phyloP scores from a whole-genome alignment of 2,113 vertebrate genomes.

The Aythya baeri region DNA sequence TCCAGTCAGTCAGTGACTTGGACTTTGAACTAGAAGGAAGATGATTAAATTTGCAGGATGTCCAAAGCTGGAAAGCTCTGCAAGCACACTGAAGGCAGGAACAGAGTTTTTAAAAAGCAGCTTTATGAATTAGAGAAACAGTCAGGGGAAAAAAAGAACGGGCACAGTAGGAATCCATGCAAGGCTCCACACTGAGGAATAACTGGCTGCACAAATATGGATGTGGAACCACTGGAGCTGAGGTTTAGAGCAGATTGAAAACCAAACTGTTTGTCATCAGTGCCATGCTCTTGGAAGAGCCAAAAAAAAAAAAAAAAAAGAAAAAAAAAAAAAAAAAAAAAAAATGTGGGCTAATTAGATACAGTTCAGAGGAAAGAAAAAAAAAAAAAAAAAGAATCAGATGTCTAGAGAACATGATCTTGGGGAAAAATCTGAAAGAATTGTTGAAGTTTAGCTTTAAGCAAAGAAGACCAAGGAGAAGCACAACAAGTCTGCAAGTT shows the following conservation, averaged over 20 bases:
- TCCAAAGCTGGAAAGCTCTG: neutral
- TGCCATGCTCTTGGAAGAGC: neutral
- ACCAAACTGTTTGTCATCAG: conserved; percentile 9
- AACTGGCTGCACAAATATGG: conserved; percentile 42
- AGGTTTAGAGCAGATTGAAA: conserved; percentile 3
- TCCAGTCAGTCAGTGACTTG: neutral
- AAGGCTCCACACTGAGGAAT: neutral
- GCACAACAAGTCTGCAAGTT: neutral
- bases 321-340: neutral
- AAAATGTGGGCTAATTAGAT: neutral
- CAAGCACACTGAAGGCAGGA: neutral
- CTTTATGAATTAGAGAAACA: conserved; percentile 15
- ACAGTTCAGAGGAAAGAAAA: neutral
- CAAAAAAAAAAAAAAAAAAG: neutral
- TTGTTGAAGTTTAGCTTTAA: neutral
- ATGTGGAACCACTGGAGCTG: conserved; percentile 21
- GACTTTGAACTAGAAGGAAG: neutral
- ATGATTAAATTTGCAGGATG: neutral
- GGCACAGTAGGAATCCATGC: neutral
- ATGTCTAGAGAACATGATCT: neutral
- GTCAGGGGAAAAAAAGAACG: neutral
- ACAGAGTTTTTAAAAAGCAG: neutral
- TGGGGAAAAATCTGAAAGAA: neutral
- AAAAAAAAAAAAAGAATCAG: neutral
- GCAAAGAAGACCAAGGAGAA: neutral